Conservation (phyloP, 2,888 invertebrate genomes). For the Diadegma fenestrale region DNA sequence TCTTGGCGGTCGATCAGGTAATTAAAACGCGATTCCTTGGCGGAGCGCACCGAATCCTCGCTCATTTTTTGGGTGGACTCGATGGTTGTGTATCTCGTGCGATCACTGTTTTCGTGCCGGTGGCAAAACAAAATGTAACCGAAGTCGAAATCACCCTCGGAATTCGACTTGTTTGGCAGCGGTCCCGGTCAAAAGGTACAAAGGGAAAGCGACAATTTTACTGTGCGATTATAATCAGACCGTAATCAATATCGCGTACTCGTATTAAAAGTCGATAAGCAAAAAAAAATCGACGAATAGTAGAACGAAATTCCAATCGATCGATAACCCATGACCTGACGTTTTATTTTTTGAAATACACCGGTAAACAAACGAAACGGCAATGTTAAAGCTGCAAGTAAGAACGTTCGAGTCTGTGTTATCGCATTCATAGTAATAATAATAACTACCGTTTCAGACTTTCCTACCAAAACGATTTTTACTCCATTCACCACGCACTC, state of each 20-base stretch:
- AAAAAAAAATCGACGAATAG: background rate
- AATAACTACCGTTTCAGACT: constrained; percentile 38
- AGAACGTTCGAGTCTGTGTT: constrained; percentile 21
- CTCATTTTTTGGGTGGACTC: background rate
- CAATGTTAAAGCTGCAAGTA: constrained; percentile 57
- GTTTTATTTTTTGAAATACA: constrained; percentile 22
- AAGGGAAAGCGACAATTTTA: background rate
- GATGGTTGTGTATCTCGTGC: background rate
- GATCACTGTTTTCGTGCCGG: background rate
- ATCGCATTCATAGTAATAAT: background rate
- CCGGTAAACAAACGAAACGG: constrained; percentile 35
- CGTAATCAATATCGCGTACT: constrained; percentile 1
- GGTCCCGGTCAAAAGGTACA: background rate
- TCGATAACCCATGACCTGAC: constrained; percentile 32
- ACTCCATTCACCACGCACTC: constrained; percentile 22
- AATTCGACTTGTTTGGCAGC: constrained; percentile 21
- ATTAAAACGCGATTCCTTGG: background rate
- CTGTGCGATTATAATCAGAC: background rate
- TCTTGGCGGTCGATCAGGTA: background rate
- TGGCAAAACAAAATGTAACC: background rate
- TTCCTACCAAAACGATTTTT: constrained; percentile 10
- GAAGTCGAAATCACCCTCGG: background rate
- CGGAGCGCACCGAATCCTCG: background rate
- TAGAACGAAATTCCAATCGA: background rate
- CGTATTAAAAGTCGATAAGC: constrained; percentile 18